Conservation (phyloP, 2,797 vertebrate genomes). For the Sebastiscus tertius region DNA sequence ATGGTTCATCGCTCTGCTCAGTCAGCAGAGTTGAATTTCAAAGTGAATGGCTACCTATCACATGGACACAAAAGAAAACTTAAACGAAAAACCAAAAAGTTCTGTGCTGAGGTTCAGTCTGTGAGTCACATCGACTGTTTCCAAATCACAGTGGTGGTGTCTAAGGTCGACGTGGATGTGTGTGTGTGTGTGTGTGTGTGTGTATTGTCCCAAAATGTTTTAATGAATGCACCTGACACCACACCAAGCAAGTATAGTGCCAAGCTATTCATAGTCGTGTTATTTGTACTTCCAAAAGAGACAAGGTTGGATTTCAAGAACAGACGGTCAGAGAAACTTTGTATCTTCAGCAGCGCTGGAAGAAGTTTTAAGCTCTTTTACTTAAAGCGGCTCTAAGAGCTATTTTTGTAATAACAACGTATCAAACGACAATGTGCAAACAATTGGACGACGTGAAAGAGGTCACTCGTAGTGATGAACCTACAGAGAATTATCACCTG, state of each 20-base stretch:
- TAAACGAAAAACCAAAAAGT: not conserved
- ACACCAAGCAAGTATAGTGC: slow-evolving; percentile 1
- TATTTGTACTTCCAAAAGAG: slow-evolving; percentile 29
- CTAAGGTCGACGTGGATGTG: not conserved
- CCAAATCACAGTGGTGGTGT: not conserved
- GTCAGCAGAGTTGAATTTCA: slow-evolving; percentile 68
- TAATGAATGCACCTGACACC: slow-evolving; percentile 46
- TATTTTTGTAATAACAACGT: not conserved
- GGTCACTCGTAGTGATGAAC: not conserved
- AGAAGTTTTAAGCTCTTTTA: not conserved
- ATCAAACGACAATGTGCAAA: too few relatives aligned
- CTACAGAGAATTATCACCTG: not conserved
- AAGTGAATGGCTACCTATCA: slow-evolving; percentile 57
- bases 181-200: slow-evolving; percentile 1
- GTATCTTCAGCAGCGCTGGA: not conserved
- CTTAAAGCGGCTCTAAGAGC: not conserved
- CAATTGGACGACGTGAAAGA: too few relatives aligned
- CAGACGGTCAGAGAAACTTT: slow-evolving; percentile 1
- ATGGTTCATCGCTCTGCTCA: slow-evolving; percentile 58
- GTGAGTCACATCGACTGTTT: not conserved
- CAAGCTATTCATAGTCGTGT: slow-evolving; percentile 52
- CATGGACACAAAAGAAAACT: slow-evolving; percentile 36
- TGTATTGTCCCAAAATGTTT: slow-evolving; percentile 22
- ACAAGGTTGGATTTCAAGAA: slow-evolving; percentile 40
- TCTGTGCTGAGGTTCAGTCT: slow-evolving; percentile 3